Base-by-base conservation (phyloP, 2,113 vertebrate species). In the Andinoacara biseriatus region DNA sequence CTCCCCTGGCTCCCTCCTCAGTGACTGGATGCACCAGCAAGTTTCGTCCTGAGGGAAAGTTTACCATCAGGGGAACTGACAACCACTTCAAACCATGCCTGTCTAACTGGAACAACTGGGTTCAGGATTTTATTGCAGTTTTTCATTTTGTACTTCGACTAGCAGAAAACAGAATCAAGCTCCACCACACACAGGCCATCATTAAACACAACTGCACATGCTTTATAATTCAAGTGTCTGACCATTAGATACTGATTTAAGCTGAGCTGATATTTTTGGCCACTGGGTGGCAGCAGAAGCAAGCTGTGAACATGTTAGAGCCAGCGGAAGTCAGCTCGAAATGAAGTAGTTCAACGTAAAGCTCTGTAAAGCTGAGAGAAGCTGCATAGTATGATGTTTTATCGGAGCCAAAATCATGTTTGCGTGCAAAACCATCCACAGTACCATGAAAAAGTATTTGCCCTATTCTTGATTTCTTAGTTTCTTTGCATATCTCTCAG, bases 1-100 rank as follows among this genome's bases (percentile, higher is more conserved):
- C 94, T 0, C 97, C 97, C 4, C 90, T 94, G 18, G 96, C 94
- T 29, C 96, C 97, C 29, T 97, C 94, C 10, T 97, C 97, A 7
- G 97, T 96, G 4, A 98, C 97, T 1, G 97, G 97, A 67, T 97
- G 97, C 63, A 97, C 96, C 88, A 98, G 86, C 79, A 98, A 81
- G 2, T 97, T 95, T 76, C 94, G 91, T 7, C 97, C 97, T 98
- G 84, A 24, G 35, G 74, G 7, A 74, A 3, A 91, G 14, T 35
- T 56, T 0, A 10, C 11, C 2, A 2, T 86, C 2, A 90, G 52
- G 18, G n/a, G 2, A 38, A 38, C 10, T 9, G 3, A 20, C 20
- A 10, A 63, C 1, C 1, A 4, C n/a, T 58, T 74, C 1, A 2
- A 79, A 63, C 22, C 3, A 24, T 1, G 3, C 0, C 33, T 29